phyloP scores from a whole-genome alignment of 2,797 vertebrate species.

The Loriculus beryllinus region DNA sequence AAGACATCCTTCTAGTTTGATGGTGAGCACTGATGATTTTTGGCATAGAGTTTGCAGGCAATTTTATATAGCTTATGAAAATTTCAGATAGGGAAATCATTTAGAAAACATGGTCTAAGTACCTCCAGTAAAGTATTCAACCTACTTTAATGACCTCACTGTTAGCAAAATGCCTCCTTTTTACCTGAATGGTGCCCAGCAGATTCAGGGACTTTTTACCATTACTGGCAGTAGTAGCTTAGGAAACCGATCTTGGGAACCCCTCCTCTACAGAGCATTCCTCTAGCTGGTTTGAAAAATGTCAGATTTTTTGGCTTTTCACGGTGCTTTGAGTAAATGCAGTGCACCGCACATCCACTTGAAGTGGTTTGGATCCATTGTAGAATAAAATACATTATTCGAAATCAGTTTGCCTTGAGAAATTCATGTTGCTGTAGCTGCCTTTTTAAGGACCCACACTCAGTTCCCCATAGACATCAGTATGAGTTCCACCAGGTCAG shows the following conservation, averaged over 20 bases:
- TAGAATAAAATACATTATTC: background rate
- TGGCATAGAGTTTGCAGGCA: background rate
- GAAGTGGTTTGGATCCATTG: background rate
- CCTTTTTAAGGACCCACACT: background rate
- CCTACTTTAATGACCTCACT: background rate
- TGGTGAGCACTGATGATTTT: background rate
- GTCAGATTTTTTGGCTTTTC: background rate
- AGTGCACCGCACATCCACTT: background rate
- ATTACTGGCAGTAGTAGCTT: background rate
- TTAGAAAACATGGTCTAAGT: background rate
- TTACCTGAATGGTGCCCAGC: background rate
- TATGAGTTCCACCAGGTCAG: background rate
- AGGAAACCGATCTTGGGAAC: background rate
- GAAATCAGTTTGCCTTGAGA: background rate
- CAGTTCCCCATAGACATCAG: rapidly evolving
- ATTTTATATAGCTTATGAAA: background rate
- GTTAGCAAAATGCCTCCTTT: background rate
- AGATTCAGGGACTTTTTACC: background rate
- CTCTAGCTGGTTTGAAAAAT: background rate
- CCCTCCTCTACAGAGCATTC: background rate
- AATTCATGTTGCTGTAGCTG: background rate
- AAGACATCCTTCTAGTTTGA: background rate
- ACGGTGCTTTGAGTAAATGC: background rate
- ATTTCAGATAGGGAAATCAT: background rate
- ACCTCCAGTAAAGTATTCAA: background rate